Percentiles rank a stretch among this genome's conserved stretches.
These are phyloP conservation scores for Antechinus flavipes DNA, from an alignment of 2,113 vertebrate genomes.

Conservation along the genomic window DNA sequence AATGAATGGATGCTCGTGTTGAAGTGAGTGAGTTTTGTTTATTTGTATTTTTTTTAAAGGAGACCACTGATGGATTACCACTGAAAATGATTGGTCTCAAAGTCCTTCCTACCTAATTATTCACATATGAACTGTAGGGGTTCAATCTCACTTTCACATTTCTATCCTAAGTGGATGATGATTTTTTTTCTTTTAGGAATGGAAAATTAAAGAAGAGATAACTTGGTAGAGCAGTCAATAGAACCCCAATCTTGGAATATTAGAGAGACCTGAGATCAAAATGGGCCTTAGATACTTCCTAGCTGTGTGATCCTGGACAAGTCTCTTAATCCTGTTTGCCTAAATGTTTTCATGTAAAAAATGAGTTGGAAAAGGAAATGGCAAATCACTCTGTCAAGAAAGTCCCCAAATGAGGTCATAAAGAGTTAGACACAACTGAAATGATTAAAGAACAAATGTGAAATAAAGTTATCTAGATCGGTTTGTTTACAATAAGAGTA, in stretches of 20 bases:
- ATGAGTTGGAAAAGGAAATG: background rate
- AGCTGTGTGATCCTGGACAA: too few species aligned
- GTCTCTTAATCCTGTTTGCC: background rate
- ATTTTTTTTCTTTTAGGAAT: background rate
- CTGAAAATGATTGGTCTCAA: slow-evolving; percentile 29
- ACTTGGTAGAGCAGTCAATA: background rate
- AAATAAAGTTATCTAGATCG: background rate
- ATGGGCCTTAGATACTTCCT: too few species aligned
- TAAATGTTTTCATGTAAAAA: background rate
- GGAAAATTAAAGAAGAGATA: background rate
- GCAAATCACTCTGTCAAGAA: background rate
- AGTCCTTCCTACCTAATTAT: background rate
- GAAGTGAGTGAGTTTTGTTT: background rate
- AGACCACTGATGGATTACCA: slow-evolving; percentile 19
- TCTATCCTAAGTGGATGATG: background rate
- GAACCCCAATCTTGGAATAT: background rate
- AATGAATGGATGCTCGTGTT: slow-evolving; percentile 1
- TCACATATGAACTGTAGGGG: background rate
- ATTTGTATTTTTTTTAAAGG: background rate
- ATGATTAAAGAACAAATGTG: background rate
- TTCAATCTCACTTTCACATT: background rate
- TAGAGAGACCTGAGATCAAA: too few species aligned
- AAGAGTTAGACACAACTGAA: background rate
- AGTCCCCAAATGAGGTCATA: background rate
- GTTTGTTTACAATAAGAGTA: background rate